Evolutionary conservation across 92 coral and sea anemone genomes (phyloP).

Genomic region (Epizoanthus illoricatus): DNA sequence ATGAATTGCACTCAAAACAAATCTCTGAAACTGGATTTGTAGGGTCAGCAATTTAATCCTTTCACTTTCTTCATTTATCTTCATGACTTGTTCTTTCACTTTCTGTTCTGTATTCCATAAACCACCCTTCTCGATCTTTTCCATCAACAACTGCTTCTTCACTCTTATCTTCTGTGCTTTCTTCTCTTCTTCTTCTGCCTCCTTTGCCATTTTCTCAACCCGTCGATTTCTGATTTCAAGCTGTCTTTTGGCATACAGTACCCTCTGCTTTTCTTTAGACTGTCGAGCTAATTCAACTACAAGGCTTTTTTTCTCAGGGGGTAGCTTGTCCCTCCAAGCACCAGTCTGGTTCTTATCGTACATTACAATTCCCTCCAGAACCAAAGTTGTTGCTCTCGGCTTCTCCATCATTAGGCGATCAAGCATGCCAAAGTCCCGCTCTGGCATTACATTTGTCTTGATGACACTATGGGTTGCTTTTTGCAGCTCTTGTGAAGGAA

Average conservation of each 20-base stretch:
- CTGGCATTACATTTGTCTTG: conserved; percentile 34
- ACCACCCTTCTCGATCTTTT: conserved; percentile 32
- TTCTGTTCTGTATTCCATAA: conserved; percentile 42
- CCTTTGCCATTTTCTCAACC: conserved; percentile 4
- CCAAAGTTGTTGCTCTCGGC: conserved; percentile 28
- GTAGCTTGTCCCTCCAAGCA: conserved; percentile 41
- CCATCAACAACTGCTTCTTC: conserved; percentile 38
- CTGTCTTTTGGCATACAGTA: conserved; percentile 4
- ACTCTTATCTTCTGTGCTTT: conserved; percentile 31
- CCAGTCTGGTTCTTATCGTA: conserved; percentile 23
- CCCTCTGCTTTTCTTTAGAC: conserved; percentile 24
- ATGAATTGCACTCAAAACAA: conserved; percentile 33
- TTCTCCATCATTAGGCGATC: conserved; percentile 33
- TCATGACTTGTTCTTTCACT: conserved; percentile 3
- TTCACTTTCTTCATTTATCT: neutral
- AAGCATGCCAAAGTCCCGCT: conserved; percentile 38
- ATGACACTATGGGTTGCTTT: conserved; percentile 7
- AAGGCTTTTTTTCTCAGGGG: neutral
- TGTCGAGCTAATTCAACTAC: conserved; percentile 16
- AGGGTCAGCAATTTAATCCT: neutral
- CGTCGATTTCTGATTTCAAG: neutral
- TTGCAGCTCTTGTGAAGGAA: neutral
- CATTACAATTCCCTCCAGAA: conserved; percentile 35
- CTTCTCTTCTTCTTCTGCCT: conserved; percentile 31
- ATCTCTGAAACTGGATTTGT: conserved; percentile 21